A percentile compares a stretch with the other conserved stretches of the same genome.
Evolutionary conservation across 2,113 vertebrate species (phyloP).

Genomic region (Arizona elegans): DNA sequence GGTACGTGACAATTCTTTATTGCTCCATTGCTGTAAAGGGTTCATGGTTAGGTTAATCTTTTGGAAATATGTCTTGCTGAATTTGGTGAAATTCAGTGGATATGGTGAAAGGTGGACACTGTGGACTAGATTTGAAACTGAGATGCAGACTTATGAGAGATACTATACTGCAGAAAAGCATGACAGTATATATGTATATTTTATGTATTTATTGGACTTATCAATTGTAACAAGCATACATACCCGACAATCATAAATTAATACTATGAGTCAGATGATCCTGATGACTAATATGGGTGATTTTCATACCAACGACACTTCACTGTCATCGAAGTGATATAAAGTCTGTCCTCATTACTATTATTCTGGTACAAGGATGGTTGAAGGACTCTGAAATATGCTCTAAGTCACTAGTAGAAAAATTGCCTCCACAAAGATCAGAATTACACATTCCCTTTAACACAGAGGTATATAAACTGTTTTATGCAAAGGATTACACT

Average conservation of each 20-base stretch:
- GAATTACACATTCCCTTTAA: background rate
- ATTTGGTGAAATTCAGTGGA: background rate
- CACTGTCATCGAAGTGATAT: background rate
- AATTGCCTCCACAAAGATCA: background rate
- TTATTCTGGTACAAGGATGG: background rate
- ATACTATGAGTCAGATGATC: background rate
- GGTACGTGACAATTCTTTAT: background rate
- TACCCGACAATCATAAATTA: background rate
- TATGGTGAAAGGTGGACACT: background rate
- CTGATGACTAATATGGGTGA: background rate
- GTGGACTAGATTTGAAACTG: background rate
- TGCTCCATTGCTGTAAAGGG: background rate
- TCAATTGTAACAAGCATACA: background rate
- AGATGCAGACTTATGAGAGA: background rate
- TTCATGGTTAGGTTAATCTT: too few species aligned
- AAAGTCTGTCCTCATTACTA: background rate
- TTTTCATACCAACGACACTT: background rate
- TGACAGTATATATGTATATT: background rate
- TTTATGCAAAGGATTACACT: background rate
- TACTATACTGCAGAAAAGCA: background rate
- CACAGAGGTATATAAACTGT: background rate
- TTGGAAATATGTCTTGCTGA: background rate
- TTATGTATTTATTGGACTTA: background rate
- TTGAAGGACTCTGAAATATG: background rate
- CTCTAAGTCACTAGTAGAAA: background rate